These are phyloP conservation scores for Galaxea fascicularis DNA, from an alignment of 92 coral and sea anemone genomes.

Conservation along the genomic window DNA sequence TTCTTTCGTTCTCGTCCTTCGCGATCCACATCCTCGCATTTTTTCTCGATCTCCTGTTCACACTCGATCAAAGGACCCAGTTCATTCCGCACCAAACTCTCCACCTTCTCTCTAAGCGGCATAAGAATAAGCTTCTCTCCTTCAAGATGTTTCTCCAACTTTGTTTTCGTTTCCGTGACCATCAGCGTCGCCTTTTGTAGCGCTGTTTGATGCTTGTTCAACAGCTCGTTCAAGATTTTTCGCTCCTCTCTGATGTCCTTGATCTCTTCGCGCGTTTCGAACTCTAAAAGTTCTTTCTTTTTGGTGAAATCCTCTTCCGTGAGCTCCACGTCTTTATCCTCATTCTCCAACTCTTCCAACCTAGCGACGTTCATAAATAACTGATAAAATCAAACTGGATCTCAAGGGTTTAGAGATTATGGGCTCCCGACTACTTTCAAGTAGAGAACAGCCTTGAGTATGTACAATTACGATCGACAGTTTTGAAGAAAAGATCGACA, in stretches of 20 bases:
- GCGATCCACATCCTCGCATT: constrained; percentile 94
- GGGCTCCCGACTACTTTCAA: no score
- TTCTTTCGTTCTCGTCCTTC: constrained; percentile 97
- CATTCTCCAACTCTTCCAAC: constrained; percentile 92
- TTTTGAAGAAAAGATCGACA: no score
- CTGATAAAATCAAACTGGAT: neutral
- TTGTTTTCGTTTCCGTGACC: constrained; percentile 98
- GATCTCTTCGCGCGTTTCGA: constrained; percentile 94
- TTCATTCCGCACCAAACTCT: constrained; percentile 91
- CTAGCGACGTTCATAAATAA: neutral
- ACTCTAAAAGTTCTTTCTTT: constrained; percentile 94
- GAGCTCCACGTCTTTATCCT: constrained; percentile 84
- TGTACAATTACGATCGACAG: no score
- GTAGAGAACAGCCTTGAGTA: neutral
- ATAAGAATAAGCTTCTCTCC: constrained; percentile 84
- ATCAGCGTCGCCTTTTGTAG: constrained; percentile 93
- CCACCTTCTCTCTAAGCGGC: constrained; percentile 90
- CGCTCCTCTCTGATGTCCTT: constrained; percentile 97
- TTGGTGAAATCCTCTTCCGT: constrained; percentile 94
- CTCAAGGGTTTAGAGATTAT: neutral
- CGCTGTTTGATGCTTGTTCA: constrained; percentile 91
- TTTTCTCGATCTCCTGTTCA: constrained; percentile 92
- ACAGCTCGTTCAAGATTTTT: constrained; percentile 84
- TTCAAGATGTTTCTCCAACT: constrained; percentile 94
- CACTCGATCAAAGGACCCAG: constrained; percentile 94